Percentiles rank a stretch among this genome's conserved stretches.
Evolutionary conservation across 1,140 invertebrate genomes (phyloP).

Genomic region (Uloborus diversus): DNA sequence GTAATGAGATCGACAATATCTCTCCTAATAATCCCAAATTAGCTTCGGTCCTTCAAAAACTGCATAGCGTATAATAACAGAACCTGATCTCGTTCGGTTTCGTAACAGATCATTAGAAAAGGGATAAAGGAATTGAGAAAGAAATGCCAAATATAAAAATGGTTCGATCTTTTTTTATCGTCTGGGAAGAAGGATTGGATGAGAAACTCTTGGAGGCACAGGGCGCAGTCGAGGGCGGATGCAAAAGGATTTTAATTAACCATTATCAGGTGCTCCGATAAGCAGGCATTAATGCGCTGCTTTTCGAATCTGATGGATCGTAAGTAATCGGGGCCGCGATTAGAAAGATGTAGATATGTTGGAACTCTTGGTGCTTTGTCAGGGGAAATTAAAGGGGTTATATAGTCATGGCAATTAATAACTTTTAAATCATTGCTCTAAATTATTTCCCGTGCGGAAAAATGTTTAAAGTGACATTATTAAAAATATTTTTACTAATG

Average conservation of each 20-base stretch:
- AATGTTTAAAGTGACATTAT: too few relatives aligned
- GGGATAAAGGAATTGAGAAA: constrained; percentile 19
- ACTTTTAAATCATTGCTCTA: too few relatives aligned
- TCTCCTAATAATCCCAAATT: constrained; percentile 40
- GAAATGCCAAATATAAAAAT: not conserved
- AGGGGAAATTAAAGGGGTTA: not conserved
- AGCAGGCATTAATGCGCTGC: constrained; percentile 27
- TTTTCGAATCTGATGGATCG: constrained; percentile 40
- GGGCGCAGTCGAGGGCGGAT: not conserved
- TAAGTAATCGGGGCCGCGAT: constrained; percentile 10
- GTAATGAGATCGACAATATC: constrained; percentile 1
- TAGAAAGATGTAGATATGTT: not conserved
- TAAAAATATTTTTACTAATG: too few relatives aligned
- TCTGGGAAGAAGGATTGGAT: not conserved
- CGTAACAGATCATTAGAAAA: constrained; percentile 46
- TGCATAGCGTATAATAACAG: not conserved
- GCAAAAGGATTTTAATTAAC: constrained; percentile 48
- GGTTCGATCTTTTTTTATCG: not conserved
- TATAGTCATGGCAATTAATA: too few relatives aligned
- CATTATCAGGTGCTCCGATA: constrained; percentile 45
- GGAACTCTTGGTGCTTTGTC: constrained; percentile 10
- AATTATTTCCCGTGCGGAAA: too few relatives aligned
- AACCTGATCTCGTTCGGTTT: not conserved
- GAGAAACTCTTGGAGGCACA: not conserved
- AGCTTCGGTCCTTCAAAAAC: constrained; percentile 31